Evolutionary conservation across 2,888 invertebrate genomes (phyloP), one percentile per base, ranked within the genome.

Genomic region (Ischnus inquisitorius): DNA sequence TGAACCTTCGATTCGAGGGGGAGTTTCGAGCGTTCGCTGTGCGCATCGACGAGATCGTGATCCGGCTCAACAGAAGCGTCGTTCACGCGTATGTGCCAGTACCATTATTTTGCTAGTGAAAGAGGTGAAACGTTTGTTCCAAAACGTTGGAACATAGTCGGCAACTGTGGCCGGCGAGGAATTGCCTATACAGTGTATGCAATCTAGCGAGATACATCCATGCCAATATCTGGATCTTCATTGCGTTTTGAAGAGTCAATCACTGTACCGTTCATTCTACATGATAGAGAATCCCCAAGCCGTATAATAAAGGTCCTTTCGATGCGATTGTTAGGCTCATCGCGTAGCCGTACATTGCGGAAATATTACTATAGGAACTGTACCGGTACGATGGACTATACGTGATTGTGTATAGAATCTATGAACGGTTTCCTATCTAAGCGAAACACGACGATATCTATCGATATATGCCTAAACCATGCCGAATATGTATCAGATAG

Each of bases 351-450:
- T 6, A 22, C 14, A 39, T 65, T 34, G 51, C 43, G 2, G 12
- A 22, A n/a, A 48, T 25, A 71, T 79, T 12, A 34, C 72, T 57
- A 22, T 34, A 34, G 4, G 8, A 69, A 62, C 39, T 41, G 28
- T 57, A 12, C 41, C 68, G 41, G 1, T 28, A n/a, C 43, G 3
- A 68, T 68, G 39, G 60, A 39, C 62, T 67, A 75, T 68, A 68
- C 19, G 34, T 34, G 34, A 4, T 34, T 34, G 5, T 34, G 5
- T 41, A 16, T 68, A 43, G 68, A 57, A 80, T 80, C 74, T 74
- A 67, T 12, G 57, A 79, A 25, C 34, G 51, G 74, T 62, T 75
- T 1, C 34, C 1, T 34, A 8, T 4, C 4, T 34, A 8, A 34
- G 34, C 34, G 34, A 34, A 34, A 34, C 34, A 34, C 34, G 0